Base-by-base conservation (phyloP, 2,113 vertebrate genomes). In the Antechinus stuartii region DNA sequence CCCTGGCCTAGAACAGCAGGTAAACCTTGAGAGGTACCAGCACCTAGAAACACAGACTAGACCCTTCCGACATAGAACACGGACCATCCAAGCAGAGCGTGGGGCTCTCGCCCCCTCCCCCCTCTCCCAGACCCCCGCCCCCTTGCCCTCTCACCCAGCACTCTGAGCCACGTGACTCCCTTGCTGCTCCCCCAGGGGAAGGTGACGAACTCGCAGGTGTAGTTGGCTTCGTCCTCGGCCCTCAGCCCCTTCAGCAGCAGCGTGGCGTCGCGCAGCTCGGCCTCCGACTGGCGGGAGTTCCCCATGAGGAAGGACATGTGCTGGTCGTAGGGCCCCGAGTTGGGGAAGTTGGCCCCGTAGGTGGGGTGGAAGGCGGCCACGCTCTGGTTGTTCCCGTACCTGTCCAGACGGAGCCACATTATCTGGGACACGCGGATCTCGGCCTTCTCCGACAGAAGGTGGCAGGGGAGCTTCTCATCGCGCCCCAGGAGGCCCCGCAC, bases 181-280 rank as follows among this genome's bases (percentile, higher is more conserved):
- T 99, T 98, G 50, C 99, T 98, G 27, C 99, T 99, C 30, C 99
- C 99, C 0, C 96, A 97, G 22, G 99, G 99, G 97, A 99, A 99
- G 42, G 99, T 99, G 27, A 99, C 99, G 2, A 99, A 99, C 84
- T 99, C 99, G 54, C 99, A 99, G 95, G 98, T 98, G 92, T 99
- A 99, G 54, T 98, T 98, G 54, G 99, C 99, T 92, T 99, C 99
- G 0, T 99, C 99, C 0, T 97, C 97, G 98, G 99, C 98, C 14
- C 84, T 92, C 26, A 99, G 98, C 0, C 98, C 53, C 0, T 3
- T 94, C 52, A 99, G 98, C 94, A 98, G 96, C 96, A 99, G 99
- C 0, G 99, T 99, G 27, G 99, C 99, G 0, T 98, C 99, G 8
- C 27, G 30, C 93, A 99, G 91, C 35, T 96, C 96, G 0, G 35